Base-by-base conservation (phyloP, 2,888 invertebrate genomes). In the Acheta domesticus region DNA sequence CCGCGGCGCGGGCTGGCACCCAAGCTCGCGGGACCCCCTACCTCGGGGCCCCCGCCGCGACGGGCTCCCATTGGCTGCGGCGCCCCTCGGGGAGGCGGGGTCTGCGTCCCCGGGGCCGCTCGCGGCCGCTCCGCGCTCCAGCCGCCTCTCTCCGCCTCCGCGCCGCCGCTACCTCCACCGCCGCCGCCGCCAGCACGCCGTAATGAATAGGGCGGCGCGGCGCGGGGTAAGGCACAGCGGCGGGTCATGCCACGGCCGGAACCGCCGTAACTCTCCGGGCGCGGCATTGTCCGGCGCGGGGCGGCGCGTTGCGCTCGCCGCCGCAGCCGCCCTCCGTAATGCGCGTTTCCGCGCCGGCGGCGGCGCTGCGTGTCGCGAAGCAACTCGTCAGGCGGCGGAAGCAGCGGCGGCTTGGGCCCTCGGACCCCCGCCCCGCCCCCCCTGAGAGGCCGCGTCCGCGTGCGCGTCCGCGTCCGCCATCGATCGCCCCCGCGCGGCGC, bases 31-130 rank as follows among this genome's bases (percentile, higher is more conserved):
- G 14, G 62, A n/a, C 62, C 62, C 62, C 62, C 62, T 62, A 62
- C 62, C n/a, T 62, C 62, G 62, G n/a, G 62, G 62, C 62, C 62
- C 62, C 62, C 62, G 62, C 62, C 62, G 62, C 14, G 62, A 62
- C 62, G 62, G 16, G 62, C n/a, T n/a, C 16, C 62, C 62, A 62
- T 62, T 62, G 62, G 62, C 62, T 62, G 62, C 16, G 16, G 14
- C 62, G 62, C 62, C 62, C 62, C 62, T 62, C n/a, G 62, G 62
- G 62, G 62, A 62, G 62, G 62, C 62, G 62, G 62, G 62, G 62
- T 62, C 62, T 62, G 16, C 14, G 62, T 62, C 62, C 62, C 62
- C 62, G n/a, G 62, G 62, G 62, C 62, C 62, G 62, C 62, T 62
- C 62, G 62, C 62, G 62, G n/a, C n/a, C 62, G 62, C 36, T 36